Evolutionary conservation across 2,888 invertebrate genomes (phyloP).

Genomic region (Eupithecia abbreviata): DNA sequence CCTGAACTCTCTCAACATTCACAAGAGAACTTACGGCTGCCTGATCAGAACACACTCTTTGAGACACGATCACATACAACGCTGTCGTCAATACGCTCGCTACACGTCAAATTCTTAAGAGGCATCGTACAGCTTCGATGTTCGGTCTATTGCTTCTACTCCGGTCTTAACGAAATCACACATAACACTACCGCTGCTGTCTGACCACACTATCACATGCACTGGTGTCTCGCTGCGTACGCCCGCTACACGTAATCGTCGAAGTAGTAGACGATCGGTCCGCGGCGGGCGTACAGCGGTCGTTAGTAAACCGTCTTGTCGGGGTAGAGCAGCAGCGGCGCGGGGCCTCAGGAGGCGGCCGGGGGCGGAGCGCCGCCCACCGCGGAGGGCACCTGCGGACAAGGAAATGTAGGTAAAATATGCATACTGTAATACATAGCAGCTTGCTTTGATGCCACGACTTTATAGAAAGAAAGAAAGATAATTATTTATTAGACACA

Average conservation of each 20-base stretch:
- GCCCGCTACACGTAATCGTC: constrained; percentile 46
- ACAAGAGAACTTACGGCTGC: not conserved
- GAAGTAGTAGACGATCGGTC: constrained; percentile 41
- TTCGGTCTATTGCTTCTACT: not conserved
- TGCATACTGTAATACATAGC: not conserved
- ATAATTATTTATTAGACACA: too few species aligned
- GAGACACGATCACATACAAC: not conserved
- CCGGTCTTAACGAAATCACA: not conserved
- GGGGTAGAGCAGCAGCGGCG: constrained; percentile 65
- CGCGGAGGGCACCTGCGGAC: constrained; percentile 49
- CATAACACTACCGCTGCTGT: not conserved
- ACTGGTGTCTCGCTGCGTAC: constrained; percentile 15
- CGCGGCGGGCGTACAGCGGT: constrained; percentile 41
- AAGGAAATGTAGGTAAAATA: not conserved
- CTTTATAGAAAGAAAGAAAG: not conserved
- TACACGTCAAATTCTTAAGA: not conserved
- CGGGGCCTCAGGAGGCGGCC: constrained; percentile 74
- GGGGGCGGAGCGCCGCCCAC: constrained; percentile 39
- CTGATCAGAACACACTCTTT: not conserved
- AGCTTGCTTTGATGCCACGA: too few species aligned
- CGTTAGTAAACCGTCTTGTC: constrained; percentile 76
- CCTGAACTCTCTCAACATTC: not conserved
- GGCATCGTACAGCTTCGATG: not conserved
- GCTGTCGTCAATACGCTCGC: not conserved
- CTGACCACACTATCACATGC: not conserved